A percentile compares a stretch with the other conserved stretches of the same genome.
Evolutionary conservation across 1,140 invertebrate genomes (phyloP).

Genomic region (Lepidurus arcticus): DNA sequence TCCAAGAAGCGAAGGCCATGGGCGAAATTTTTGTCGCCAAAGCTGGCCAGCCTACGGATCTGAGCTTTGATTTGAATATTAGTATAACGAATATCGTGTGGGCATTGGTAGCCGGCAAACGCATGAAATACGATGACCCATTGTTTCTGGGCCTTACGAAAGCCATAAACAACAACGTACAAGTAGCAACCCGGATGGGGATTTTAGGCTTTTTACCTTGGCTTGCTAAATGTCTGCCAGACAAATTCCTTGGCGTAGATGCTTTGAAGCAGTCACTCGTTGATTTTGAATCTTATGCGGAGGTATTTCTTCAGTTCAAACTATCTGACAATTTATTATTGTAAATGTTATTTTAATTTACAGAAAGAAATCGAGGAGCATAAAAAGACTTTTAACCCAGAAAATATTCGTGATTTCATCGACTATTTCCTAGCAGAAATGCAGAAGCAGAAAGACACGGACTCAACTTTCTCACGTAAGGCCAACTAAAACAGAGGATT

Average conservation of each 20-base stretch:
- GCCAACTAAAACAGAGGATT: neutral
- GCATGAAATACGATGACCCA: slow-evolving; percentile 43
- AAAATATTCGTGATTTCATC: slow-evolving; percentile 71
- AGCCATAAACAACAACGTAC: slow-evolving; percentile 17
- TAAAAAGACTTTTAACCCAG: slow-evolving; percentile 56
- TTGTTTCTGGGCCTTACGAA: slow-evolving; percentile 33
- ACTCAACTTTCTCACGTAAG: slow-evolving; percentile 32
- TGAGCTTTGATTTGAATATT: slow-evolving; percentile 19
- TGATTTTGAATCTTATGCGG: slow-evolving; percentile 51
- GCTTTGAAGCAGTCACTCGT: slow-evolving; percentile 51
- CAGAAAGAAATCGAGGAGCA: slow-evolving; percentile 65
- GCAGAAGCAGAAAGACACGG: slow-evolving; percentile 31
- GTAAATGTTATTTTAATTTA: slow-evolving; percentile 62
- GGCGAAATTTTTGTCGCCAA: neutral
- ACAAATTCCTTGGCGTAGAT: slow-evolving; percentile 47
- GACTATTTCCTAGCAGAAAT: slow-evolving; percentile 66
- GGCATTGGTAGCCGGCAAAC: slow-evolving; percentile 58
- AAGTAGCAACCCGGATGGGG: slow-evolving; percentile 7
- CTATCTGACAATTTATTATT: slow-evolving; percentile 62
- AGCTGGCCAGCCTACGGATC: slow-evolving; percentile 23
- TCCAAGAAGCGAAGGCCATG: slow-evolving; percentile 20
- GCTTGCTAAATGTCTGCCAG: slow-evolving; percentile 25
- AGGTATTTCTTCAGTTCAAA: slow-evolving; percentile 52
- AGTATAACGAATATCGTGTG: slow-evolving; percentile 58
- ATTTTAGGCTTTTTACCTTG: slow-evolving; percentile 17